A percentile compares a stretch with the other conserved stretches of the same genome.
These are phyloP conservation scores for Falco peregrinus DNA, from an alignment of 2,797 vertebrate genomes.

Conservation along the genomic window DNA sequence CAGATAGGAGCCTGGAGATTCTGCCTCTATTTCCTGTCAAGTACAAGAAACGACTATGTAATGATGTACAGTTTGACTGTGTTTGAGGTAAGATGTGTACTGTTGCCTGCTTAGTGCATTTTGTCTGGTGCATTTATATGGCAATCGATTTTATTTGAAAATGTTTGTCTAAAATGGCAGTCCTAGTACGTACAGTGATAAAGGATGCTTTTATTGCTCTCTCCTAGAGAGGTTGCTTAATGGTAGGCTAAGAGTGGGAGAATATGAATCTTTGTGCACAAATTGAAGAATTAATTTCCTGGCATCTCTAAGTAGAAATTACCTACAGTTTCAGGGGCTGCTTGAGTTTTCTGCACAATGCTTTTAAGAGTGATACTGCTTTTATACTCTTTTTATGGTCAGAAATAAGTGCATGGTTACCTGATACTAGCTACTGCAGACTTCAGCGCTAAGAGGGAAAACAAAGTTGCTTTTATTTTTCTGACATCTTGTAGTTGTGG, in stretches of 20 bases:
- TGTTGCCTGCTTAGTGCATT: neutral
- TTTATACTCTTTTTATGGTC: neutral
- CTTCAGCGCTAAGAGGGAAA: neutral
- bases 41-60: slow-evolving; percentile 96
- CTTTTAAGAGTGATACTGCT: slow-evolving; percentile 32
- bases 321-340: slow-evolving; percentile 2
- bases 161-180: neutral
- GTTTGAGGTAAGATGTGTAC: slow-evolving; percentile 90
- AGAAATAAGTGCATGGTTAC: neutral
- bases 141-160: neutral
- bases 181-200: neutral
- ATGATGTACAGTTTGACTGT: slow-evolving; percentile 99
- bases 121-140: neutral
- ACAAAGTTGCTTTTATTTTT: neutral
- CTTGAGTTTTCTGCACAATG: neutral
- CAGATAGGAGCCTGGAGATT: slow-evolving; percentile 97
- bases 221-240: slow-evolving; percentile 32
- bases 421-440: neutral
- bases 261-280: slow-evolving; percentile 27
- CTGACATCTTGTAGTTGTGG: neutral
- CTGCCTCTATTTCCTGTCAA: slow-evolving; percentile 97
- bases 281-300: slow-evolving; percentile 52
- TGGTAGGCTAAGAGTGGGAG: slow-evolving; percentile 15
- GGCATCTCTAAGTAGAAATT: slow-evolving; percentile 23
- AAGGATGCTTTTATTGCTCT: slow-evolving; percentile 34